Conservation (phyloP, 2,797 vertebrate genomes). For the Luscinia megarhynchos region DNA sequence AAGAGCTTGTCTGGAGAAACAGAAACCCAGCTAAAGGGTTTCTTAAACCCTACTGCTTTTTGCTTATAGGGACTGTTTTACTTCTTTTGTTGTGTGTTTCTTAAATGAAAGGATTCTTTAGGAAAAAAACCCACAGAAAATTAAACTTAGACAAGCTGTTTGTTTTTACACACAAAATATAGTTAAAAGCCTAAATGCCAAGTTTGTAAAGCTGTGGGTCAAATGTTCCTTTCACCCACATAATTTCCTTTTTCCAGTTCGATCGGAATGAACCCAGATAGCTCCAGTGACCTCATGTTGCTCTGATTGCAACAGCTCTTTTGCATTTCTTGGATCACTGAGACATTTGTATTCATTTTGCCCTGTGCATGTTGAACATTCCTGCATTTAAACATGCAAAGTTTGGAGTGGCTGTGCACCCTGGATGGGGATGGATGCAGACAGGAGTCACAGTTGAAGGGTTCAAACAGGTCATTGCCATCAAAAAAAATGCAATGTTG, state of each 20-base stretch:
- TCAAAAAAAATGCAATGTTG: neutral
- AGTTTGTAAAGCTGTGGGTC: neutral
- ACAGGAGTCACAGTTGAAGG: neutral
- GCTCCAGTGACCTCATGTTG: neutral
- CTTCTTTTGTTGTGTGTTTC: neutral
- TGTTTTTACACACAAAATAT: neutral
- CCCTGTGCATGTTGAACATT: neutral
- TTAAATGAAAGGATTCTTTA: neutral
- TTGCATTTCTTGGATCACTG: conserved; percentile 20
- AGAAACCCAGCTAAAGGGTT: neutral
- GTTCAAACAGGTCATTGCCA: neutral
- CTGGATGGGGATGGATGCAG: accelerated
- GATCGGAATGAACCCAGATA: neutral
- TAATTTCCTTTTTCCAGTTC: neutral
- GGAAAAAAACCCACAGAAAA: neutral
- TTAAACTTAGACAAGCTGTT: neutral
- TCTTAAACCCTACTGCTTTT: neutral
- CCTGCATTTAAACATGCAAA: neutral
- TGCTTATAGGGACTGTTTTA: neutral
- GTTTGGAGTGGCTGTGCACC: neutral
- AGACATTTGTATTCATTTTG: neutral
- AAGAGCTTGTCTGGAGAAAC: neutral
- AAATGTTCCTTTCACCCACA: neutral
- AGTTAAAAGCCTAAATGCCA: neutral
- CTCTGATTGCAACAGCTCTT: neutral